Conservation (phyloP, 2,888 invertebrate species). For the Torymus aiolomorphi region DNA sequence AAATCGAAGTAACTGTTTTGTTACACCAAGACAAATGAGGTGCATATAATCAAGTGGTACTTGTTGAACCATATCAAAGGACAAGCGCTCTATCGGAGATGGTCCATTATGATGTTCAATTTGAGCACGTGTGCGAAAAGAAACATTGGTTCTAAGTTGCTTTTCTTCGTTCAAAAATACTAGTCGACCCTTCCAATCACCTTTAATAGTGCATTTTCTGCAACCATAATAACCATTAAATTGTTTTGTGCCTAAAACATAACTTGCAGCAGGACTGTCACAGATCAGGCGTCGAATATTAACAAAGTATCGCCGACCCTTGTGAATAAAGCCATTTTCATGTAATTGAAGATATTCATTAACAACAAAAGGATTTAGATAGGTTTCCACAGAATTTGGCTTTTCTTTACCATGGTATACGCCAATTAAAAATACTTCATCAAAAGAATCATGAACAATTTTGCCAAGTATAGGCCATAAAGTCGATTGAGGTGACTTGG, state of each 20-base stretch:
- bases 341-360: not conserved
- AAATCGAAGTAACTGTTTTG: no score
- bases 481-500: not conserved
- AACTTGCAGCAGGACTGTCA: not conserved
- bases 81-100: no score
- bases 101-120: no score
- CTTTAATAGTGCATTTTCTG: no score
- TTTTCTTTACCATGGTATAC: not conserved
- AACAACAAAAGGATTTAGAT: not conserved
- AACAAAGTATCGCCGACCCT: not conserved
- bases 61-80: no score
- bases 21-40: no score
- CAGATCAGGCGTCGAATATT: not conserved
- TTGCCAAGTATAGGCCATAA: constrained; percentile 18
- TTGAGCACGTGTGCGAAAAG: no score
- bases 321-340: not conserved
- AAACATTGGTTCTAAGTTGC: no score
- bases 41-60: no score
- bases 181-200: no score
- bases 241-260: not conserved
- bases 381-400: not conserved
- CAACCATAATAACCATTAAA: constrained; percentile 23
- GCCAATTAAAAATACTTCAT: not conserved
- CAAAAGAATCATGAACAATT: not conserved
- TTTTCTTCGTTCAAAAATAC: no score